These are phyloP conservation scores for Micronisus gabar DNA, from an alignment of 2,113 vertebrate genomes.

Conservation along the genomic window DNA sequence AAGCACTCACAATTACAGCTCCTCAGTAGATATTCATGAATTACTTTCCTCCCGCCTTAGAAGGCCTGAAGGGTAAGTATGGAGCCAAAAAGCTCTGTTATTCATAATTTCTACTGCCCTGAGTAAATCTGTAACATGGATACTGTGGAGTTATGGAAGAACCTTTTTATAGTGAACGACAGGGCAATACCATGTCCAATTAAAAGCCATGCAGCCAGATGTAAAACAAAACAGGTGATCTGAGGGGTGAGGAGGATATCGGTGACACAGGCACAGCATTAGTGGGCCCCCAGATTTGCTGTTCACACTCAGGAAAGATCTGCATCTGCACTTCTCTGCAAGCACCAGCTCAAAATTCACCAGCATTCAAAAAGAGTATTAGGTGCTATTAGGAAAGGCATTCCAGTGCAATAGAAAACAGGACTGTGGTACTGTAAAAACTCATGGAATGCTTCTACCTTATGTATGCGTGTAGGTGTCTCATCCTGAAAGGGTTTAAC, in stretches of 20 bases:
- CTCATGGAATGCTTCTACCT: not conserved
- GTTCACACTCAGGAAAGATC: not conserved
- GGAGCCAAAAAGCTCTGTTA: not conserved
- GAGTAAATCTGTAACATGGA: not conserved
- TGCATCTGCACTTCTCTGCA: not conserved
- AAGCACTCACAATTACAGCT: not conserved
- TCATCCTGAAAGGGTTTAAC: not conserved
- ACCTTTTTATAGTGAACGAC: accelerated
- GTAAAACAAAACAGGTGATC: not conserved
- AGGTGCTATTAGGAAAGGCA: not conserved
- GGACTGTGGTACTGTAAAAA: not conserved
- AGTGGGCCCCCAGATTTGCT: not conserved
- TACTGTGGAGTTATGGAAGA: not conserved
- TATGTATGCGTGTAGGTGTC: not conserved
- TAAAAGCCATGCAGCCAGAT: not conserved
- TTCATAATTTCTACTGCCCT: not conserved
- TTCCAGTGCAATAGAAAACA: not conserved
- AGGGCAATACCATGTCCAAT: not conserved
- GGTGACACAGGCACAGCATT: not conserved
- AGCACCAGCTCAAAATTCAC: not conserved
- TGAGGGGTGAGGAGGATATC: accelerated
- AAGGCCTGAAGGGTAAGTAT: not conserved
- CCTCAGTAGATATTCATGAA: not conserved
- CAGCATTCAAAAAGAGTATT: not conserved
- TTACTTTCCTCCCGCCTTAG: not conserved